Percentiles rank a stretch among this genome's conserved stretches.
phyloP scores from a whole-genome alignment of 2,888 invertebrate species.

The Melangyna quadrimaculata region DNA sequence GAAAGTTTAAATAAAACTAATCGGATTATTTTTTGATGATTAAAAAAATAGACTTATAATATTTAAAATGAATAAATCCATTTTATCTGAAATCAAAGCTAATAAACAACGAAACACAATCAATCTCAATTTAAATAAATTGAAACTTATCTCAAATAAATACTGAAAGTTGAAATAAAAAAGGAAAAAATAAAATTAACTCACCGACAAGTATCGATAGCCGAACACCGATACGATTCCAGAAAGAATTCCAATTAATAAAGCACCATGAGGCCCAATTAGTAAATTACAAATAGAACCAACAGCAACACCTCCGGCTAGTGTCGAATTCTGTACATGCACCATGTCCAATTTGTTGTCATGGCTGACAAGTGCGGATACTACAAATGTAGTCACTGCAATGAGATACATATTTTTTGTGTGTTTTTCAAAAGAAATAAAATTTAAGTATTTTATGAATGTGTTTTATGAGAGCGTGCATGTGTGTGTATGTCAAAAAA shows the following conservation, averaged over 20 bases:
- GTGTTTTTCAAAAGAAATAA: background rate
- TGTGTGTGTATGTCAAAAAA: background rate
- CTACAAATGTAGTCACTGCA: conserved; percentile 89
- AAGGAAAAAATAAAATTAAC: conserved; percentile 72
- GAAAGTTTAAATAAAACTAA: too few relatives aligned
- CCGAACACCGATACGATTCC: conserved; percentile 91
- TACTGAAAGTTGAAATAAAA: background rate
- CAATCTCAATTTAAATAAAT: background rate
- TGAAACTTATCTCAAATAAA: background rate
- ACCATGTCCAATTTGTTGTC: conserved; percentile 93
- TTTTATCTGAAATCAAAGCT: background rate
- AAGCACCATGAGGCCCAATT: conserved; percentile 91
- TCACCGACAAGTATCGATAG: conserved; percentile 88
- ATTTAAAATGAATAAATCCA: background rate
- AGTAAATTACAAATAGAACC: conserved; percentile 92
- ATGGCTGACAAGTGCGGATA: conserved; percentile 89
- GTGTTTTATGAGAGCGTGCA: background rate
- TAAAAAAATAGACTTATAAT: too few relatives aligned
- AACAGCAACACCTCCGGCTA: conserved; percentile 96
- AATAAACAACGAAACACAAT: background rate
- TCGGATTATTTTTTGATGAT: too few relatives aligned
- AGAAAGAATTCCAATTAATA: conserved; percentile 89
- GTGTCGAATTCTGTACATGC: conserved; percentile 95
- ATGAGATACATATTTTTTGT: conserved; percentile 58
- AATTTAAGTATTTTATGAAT: background rate